Evolutionary conservation across 2,113 vertebrate species (phyloP), one percentile per base, ranked within the genome.

Genomic region (Dipodomys spectabilis): DNA sequence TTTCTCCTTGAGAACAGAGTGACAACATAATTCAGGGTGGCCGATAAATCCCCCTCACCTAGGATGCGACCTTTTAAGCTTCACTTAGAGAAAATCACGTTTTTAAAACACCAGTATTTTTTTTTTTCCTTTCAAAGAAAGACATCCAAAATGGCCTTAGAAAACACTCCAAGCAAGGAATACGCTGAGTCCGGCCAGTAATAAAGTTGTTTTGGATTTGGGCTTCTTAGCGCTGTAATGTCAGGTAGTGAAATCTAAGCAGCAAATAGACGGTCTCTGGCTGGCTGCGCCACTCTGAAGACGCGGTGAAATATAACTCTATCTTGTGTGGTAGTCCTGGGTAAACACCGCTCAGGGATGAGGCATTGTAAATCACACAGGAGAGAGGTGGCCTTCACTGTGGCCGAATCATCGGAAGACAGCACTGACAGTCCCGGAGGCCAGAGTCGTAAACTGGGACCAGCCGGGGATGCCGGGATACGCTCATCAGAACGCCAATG

Each of bases 311-410:
- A 94, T 96, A 86, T 78, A 82, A 90, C 96, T 94, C 91, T 94
- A 95, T 95, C 94, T 88, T 92, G 75, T 95, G 94, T 96, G 92
- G 96, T 97, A 94, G 92, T 88, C 95, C 91, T 96, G 96, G 90
- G 95, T 97, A 97, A 97, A 96, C 95, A 96, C 67, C 95, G 90
- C 86, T 95, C 93, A 94, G 86, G 94, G 95, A 95, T 90, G 91
- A 97, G 94, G 94, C 20, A 5, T 71, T 95, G 84, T 95, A 97
- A 96, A 97, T 97, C 96, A 92, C 94, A 97, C 25, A 44, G 94
- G 94, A 86, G 83, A 91, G 87, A 96, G 82, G 93, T 87, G 92
- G 94, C 75, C 82, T 95, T 96, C 86, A 93, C 90, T 94, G 92
- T 96, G 82, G 82, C 75, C 94, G 96, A 94, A 95, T 90, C 88